Evolutionary conservation across 2,888 invertebrate species (phyloP).

Genomic region (Xylota segnis): DNA sequence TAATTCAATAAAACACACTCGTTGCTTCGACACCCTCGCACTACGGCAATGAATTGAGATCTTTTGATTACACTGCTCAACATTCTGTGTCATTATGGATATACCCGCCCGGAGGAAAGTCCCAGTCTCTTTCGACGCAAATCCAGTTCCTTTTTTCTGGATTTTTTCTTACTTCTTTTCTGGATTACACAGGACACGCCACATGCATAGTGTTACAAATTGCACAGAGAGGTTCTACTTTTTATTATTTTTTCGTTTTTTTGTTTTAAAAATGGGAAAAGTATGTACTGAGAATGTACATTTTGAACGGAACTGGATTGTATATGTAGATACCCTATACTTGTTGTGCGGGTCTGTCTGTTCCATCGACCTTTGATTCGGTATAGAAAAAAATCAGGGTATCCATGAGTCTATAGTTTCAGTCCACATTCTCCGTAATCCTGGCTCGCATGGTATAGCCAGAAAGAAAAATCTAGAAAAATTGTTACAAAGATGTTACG

Average conservation of each 20-base stretch:
- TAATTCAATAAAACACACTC: slow-evolving; percentile 46
- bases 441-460: too few relatives aligned
- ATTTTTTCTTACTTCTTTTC: not conserved
- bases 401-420: too few relatives aligned
- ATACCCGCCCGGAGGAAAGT: slow-evolving; percentile 24
- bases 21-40: slow-evolving; percentile 30
- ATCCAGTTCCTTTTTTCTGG: not conserved
- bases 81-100: slow-evolving; percentile 45
- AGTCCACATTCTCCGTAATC: too few relatives aligned
- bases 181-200: slow-evolving; percentile 1
- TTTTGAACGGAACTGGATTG: not conserved
- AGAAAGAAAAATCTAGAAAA: too few relatives aligned
- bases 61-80: slow-evolving; percentile 50
- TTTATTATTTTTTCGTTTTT: slow-evolving; percentile 6
- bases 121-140: slow-evolving; percentile 2
- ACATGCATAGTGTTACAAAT: slow-evolving; percentile 29
- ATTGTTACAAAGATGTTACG: too few relatives aligned
- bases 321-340: not conserved
- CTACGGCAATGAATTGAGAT: slow-evolving; percentile 38
- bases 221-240: slow-evolving; percentile 14
- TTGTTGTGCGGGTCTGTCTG: not conserved
- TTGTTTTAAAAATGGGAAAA: not conserved
- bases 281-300: not conserved
- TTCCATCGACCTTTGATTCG: too few relatives aligned
- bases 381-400: too few relatives aligned